A percentile compares a stretch with the other conserved stretches of the same genome.
These are phyloP conservation scores for Rallus crepitans DNA, from an alignment of 2,797 vertebrate genomes.

Conservation along the genomic window DNA sequence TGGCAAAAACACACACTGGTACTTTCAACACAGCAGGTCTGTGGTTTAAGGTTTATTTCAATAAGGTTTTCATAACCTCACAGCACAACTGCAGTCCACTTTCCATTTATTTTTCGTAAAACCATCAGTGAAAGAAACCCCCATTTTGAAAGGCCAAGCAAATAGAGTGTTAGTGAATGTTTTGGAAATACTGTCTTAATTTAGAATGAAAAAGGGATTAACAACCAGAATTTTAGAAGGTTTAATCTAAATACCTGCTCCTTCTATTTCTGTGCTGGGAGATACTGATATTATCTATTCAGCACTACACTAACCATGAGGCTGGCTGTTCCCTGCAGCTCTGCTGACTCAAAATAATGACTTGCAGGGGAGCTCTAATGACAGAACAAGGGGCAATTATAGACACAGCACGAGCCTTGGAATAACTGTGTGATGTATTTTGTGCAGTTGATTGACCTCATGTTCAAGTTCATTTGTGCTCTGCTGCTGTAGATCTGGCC, in stretches of 20 bases:
- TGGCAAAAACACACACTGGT: background rate
- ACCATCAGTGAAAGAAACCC: background rate
- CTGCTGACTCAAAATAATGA: slow-evolving; percentile 82
- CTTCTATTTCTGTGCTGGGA: slow-evolving; percentile 52
- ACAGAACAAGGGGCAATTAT: slow-evolving; percentile 84
- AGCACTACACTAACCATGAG: slow-evolving; percentile 61
- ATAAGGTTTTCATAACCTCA: background rate
- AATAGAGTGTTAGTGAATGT: slow-evolving; percentile 10
- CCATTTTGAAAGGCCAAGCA: background rate
- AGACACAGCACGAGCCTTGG: slow-evolving; percentile 73
- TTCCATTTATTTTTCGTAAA: background rate
- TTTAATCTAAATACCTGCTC: slow-evolving; percentile 70
- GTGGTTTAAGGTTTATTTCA: background rate
- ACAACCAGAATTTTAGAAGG: slow-evolving; percentile 54
- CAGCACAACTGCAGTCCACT: background rate
- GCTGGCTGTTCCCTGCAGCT: slow-evolving; percentile 77
- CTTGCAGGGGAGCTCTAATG: slow-evolving; percentile 78
- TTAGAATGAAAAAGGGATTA: slow-evolving; percentile 44
- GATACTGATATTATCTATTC: slow-evolving; percentile 75
- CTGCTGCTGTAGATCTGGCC: slow-evolving; percentile 66
- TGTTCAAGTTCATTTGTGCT: slow-evolving; percentile 77
- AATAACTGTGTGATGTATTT: slow-evolving; percentile 78
- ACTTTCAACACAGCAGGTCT: background rate
- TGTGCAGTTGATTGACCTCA: slow-evolving; percentile 79
- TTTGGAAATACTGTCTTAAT: slow-evolving; percentile 48